Evolutionary conservation across 2,888 invertebrate genomes (phyloP).

Genomic region (Cecidostiba fungosa): DNA sequence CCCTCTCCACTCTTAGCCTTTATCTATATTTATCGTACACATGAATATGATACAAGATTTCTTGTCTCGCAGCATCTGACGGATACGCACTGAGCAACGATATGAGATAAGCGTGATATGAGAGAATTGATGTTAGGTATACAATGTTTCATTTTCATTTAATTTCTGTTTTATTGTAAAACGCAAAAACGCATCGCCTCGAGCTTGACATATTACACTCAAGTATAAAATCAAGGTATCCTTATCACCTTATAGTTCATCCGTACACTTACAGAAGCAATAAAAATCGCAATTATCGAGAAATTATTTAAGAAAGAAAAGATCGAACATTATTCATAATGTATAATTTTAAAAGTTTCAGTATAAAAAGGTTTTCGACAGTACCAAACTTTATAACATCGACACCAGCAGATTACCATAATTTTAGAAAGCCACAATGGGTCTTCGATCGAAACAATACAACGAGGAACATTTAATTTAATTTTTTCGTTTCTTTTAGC

Average conservation of each 20-base stretch:
- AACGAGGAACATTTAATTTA: constrained; percentile 53
- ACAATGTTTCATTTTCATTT: constrained; percentile 44
- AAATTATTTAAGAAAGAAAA: constrained; percentile 47
- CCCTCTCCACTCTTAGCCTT: constrained; percentile 14
- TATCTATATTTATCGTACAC: constrained; percentile 63
- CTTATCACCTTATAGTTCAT: constrained; percentile 57
- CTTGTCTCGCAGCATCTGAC: constrained; percentile 55
- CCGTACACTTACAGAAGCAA: constrained; percentile 56
- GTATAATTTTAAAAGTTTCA: constrained; percentile 53
- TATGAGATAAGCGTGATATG: constrained; percentile 75
- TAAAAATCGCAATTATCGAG: constrained; percentile 50
- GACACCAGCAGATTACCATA: constrained; percentile 35
- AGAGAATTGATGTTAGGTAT: constrained; percentile 62
- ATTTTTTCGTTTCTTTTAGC: constrained; percentile 21
- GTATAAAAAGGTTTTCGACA: constrained; percentile 62
- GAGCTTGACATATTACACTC: constrained; percentile 54
- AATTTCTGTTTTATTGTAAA: constrained; percentile 53
- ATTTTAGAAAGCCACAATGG: constrained; percentile 13
- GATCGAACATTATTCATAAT: constrained; percentile 37
- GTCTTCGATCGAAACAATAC: constrained; percentile 33
- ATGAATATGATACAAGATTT: constrained; percentile 66
- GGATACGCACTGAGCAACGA: constrained; percentile 67
- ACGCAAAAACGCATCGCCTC: constrained; percentile 54
- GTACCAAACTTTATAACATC: constrained; percentile 56
- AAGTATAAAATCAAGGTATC: constrained; percentile 58